Evolutionary conservation across 2,888 invertebrate species (phyloP).

Genomic region (Lissonota sp.): DNA sequence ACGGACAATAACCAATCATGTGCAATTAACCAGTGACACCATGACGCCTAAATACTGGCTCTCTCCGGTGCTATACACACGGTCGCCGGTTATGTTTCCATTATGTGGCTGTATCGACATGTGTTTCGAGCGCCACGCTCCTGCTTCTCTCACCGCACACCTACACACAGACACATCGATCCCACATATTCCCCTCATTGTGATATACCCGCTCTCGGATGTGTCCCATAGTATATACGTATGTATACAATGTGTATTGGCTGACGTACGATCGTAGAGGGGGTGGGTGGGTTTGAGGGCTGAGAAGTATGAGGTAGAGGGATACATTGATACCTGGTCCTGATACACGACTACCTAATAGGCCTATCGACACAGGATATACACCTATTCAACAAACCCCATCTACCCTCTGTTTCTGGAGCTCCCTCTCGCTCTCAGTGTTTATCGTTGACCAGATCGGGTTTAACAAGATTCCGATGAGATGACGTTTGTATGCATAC

Average conservation of each 20-base stretch:
- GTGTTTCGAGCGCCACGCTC: conserved; percentile 77
- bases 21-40: conserved; percentile 82
- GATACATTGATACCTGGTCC: conserved; percentile 67
- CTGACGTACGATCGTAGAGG: conserved; percentile 26
- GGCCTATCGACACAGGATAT: conserved; percentile 68
- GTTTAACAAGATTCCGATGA: conserved; percentile 63
- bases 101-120: conserved; percentile 83
- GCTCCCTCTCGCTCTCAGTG: conserved; percentile 27
- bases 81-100: conserved; percentile 80
- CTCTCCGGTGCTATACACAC: conserved; percentile 65
- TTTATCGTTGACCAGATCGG: conserved; percentile 55
- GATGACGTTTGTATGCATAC: conserved; percentile 47
- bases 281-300: conserved; percentile 26
- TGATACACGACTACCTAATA: conserved; percentile 75
- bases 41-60: conserved; percentile 80
- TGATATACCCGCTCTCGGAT: conserved; percentile 61
- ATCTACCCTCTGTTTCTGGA: conserved; percentile 34
- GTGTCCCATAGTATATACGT: conserved; percentile 56
- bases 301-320: conserved; percentile 34
- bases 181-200: conserved; percentile 66
- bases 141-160: conserved; percentile 62
- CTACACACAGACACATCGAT: conserved; percentile 16
- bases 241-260: conserved; percentile 55
- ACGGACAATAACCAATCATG: conserved; percentile 82
- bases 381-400: conserved; percentile 43